Conservation (phyloP, 2,113 vertebrate genomes). For the Anolis sagrei region DNA sequence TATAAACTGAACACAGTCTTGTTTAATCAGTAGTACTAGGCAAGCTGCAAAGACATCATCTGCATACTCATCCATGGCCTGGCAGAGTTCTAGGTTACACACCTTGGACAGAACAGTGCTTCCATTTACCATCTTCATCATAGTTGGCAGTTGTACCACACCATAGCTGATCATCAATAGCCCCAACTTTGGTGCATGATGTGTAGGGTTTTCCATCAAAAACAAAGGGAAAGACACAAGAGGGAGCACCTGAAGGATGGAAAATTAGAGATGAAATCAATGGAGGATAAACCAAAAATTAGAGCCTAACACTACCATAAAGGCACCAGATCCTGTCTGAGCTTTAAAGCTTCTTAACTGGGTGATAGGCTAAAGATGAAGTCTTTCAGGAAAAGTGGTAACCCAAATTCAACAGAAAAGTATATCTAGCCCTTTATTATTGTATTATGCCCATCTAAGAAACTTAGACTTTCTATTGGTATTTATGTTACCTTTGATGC, state of each 20-base stretch:
- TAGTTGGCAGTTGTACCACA: constrained; percentile 16
- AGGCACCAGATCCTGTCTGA: background rate
- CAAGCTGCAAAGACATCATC: background rate
- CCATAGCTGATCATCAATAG: constrained; percentile 22
- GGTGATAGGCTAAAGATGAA: background rate
- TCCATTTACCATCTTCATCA: constrained; percentile 8
- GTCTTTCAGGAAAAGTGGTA: no score
- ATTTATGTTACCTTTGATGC: constrained; percentile 5
- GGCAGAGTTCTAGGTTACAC: background rate
- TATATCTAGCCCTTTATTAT: background rate
- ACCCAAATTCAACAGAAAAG: no score
- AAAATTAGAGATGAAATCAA: background rate
- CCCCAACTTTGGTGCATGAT: constrained; percentile 25
- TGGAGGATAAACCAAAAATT: background rate
- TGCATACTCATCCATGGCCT: background rate
- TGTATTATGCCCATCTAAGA: background rate
- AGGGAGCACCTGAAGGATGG: background rate
- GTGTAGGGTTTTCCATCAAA: constrained; percentile 10
- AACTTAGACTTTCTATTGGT: background rate
- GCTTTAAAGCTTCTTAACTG: no score
- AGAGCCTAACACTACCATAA: background rate
- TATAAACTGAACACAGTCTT: background rate
- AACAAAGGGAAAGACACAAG: constrained; percentile 27
- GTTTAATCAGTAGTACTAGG: background rate
- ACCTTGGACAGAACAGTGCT: constrained; percentile 21